A percentile compares a stretch with the other conserved stretches of the same genome.
These are phyloP conservation scores for Rhinophrynus dorsalis DNA, from an alignment of 2,797 vertebrate genomes.

Conservation along the genomic window DNA sequence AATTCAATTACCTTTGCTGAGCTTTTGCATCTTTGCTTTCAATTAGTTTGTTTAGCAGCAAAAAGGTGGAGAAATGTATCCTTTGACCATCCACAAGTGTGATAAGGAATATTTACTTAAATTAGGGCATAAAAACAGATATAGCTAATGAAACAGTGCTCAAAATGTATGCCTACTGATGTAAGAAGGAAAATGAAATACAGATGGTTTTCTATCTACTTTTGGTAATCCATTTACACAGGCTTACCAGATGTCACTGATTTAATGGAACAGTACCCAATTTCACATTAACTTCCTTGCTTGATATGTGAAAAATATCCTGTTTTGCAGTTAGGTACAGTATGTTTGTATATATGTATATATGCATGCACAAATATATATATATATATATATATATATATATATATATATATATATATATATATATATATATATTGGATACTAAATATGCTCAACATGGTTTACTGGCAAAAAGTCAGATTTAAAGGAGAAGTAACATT, in stretches of 20 bases:
- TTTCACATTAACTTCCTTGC: constrained; percentile 36
- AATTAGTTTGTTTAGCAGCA: neutral
- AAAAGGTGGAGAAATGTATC: neutral
- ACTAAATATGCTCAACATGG: no score
- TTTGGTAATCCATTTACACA: constrained; percentile 48
- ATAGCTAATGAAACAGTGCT: constrained; percentile 29
- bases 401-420: neutral
- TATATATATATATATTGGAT: no score
- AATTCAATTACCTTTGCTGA: neutral
- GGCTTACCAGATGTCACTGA: constrained; percentile 50
- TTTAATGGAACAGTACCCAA: constrained; percentile 49
- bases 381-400: neutral
- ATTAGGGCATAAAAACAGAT: constrained; percentile 17
- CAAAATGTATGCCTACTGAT: constrained; percentile 36
- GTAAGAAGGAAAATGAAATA: constrained; percentile 41
- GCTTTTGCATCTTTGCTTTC: neutral
- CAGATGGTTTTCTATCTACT: constrained; percentile 50
- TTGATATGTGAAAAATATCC: constrained; percentile 25
- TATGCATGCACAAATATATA: neutral
- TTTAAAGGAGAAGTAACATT: no score
- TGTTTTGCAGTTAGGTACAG: constrained; percentile 7
- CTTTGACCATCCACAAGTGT: neutral
- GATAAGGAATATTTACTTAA: constrained; percentile 30
- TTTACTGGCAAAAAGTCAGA: no score
- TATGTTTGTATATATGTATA: neutral